Evolutionary conservation across 53 echinoderm and acorn worm genomes (phyloP), one percentile per base, ranked within the genome.

Genomic region (Patiria pectinifera): DNA sequence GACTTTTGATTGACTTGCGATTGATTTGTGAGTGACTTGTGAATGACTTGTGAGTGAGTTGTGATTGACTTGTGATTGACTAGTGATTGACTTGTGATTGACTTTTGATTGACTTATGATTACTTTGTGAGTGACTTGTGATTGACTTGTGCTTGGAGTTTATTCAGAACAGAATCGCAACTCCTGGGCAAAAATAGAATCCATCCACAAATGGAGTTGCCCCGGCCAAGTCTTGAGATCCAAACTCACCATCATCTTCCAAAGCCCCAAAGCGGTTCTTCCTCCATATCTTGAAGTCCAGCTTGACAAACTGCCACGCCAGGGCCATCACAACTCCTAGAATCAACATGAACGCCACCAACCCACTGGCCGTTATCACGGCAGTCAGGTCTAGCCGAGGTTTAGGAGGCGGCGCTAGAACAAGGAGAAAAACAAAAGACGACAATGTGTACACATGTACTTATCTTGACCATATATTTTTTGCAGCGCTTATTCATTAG

Each of bases 231-330:
- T 53, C 5, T 46, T 11, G 45, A 6, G 66, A 44, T 6, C 43
- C 46, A 8, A 8, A 59, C 21, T 88, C 82, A 88, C 93, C 93
- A n/a, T 61, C 82, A 59, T 82, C 83, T 62, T 93, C 88, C 48
- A 74, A 11, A 22, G 47, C 63, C 58, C 87, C 87, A 81, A 76
- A 93, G 43, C 87, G 63, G 69, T 88, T 83, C 16, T 83, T 93
- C 25, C 80, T 0, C 62, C 48, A 82, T 14, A 93, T 72, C 16
- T 44, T 82, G 25, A 93, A 16, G 62, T 93, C 88, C n/a, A 61
- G 16, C 69, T 83, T 82, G 58, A 48, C 48, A 59, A 74, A 75
- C 9, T 88, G 88, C 93, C 93, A 82, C 4, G 83, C 18, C 7
- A 93, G 61, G 2, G 59, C 71, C 25, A 48, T n/a, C 21, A 19